Percentiles rank a stretch among this genome's conserved stretches.
phyloP scores from a whole-genome alignment of 30 jellyfish, hydroid and myxozoan genomes.

The Hydractinia echinata region DNA sequence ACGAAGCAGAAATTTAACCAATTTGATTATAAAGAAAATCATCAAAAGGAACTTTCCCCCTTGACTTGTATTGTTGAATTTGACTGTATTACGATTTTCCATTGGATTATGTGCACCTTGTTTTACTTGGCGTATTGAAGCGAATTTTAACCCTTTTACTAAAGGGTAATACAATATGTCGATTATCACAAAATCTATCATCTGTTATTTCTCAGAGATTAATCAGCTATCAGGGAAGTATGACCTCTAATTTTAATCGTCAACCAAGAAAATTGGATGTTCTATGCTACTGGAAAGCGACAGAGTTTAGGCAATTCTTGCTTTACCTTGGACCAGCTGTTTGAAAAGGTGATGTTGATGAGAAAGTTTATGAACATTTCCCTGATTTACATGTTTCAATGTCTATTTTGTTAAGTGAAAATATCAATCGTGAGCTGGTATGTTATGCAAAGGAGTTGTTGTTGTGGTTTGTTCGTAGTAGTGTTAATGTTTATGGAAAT shows the following conservation, averaged over 20 bases:
- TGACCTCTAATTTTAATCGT: slow-evolving; percentile 48
- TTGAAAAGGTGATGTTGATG: slow-evolving; percentile 22
- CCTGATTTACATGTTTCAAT: slow-evolving; percentile 31
- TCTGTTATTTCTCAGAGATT: slow-evolving; percentile 34
- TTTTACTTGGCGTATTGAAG: slow-evolving; percentile 4
- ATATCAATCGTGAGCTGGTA: slow-evolving; percentile 17
- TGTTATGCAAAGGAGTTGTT: slow-evolving; percentile 37
- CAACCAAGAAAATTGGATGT: slow-evolving; percentile 47
- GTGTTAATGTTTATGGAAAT: slow-evolving; percentile 30
- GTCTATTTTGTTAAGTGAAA: slow-evolving; percentile 28
- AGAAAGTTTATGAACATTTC: slow-evolving; percentile 34
- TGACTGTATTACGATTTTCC: slow-evolving; percentile 6
- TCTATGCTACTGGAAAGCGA: slow-evolving; percentile 58
- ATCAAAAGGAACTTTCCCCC: too few species aligned
- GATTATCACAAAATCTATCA: slow-evolving; percentile 23
- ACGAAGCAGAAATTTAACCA: too few species aligned
- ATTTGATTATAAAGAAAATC: too few species aligned
- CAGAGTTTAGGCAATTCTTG: slow-evolving; percentile 54
- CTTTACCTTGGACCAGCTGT: slow-evolving; percentile 51
- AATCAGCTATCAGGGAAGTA: slow-evolving; percentile 21
- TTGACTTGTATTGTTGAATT: neutral
- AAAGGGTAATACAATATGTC: neutral
- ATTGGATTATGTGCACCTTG: neutral
- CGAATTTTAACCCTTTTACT: neutral
- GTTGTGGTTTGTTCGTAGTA: slow-evolving; percentile 34